Evolutionary conservation across 2,113 vertebrate species (phyloP), one percentile per base, ranked within the genome.

Genomic region (Myotis yumanensis): DNA sequence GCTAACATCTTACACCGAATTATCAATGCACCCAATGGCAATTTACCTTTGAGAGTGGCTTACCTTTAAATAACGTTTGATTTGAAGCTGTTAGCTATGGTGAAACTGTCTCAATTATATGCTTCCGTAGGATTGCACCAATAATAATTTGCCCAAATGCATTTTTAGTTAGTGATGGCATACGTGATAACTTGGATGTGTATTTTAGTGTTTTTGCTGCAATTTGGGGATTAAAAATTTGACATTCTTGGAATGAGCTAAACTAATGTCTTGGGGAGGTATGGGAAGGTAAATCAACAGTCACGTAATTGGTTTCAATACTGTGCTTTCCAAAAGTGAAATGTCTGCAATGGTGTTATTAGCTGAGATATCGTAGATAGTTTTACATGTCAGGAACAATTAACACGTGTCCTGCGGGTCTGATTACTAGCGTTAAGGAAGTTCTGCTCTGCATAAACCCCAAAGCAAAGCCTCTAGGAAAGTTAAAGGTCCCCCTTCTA

Each of bases 361-460:
- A 97, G 88, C 90, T 97, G 97, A 96, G 97, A 95, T 97, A 97
- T 94, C 75, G 95, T 90, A 97, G 98, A 97, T 97, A 97, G 97
- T 98, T 98, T 96, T 96, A 89, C 95, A 96, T 96, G 97, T 97
- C 96, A 96, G 94, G 96, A 96, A 97, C 97, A 98, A 97, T 98
- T 98, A 98, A 97, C 98, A 98, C 90, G 0, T 98, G 97, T 97
- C 97, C 98, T 98, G 96, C 97, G 96, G 96, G 97, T 95, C 97
- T 98, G 98, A 98, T 98, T 98, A 97, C 98, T 89, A 96, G 95
- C 30, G 89, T 97, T 97, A 98, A 98, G 98, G 98, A 98, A 98
- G 97, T 98, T 98, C 97, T 97, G 97, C 94, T 96, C 96, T 96
- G 82, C 96, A 95, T 97, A 98, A 98, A 97, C 95, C 96, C 92